Percentiles rank a stretch among this genome's conserved stretches.
Evolutionary conservation across 2,888 invertebrate genomes (phyloP).

Genomic region (Yponomeuta malinellus): DNA sequence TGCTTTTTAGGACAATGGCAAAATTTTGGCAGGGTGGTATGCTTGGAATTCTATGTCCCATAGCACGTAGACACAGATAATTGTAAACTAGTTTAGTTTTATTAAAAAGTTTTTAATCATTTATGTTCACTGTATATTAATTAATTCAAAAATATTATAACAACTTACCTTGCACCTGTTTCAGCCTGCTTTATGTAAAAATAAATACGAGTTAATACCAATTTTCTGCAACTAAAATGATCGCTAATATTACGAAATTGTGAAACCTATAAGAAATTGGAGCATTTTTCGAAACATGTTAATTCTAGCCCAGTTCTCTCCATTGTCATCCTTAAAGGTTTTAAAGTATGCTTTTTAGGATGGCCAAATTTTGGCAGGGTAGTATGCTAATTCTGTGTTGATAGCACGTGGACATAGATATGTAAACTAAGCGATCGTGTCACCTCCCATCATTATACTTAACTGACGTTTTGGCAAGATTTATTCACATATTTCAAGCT

Average conservation of each 20-base stretch:
- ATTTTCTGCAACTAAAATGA: too few relatives aligned
- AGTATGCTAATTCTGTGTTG: slow-evolving; percentile 50
- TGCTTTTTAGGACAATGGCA: slow-evolving; percentile 16
- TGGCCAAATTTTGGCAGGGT: slow-evolving; percentile 46
- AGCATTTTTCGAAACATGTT: too few relatives aligned
- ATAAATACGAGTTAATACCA: too few relatives aligned
- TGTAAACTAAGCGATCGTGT: slow-evolving; percentile 58
- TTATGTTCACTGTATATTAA: too few relatives aligned
- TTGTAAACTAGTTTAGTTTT: slow-evolving; percentile 42
- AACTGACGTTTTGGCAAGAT: not conserved
- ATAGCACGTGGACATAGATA: slow-evolving; percentile 68
- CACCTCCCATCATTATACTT: slow-evolving; percentile 1
- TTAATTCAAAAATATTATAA: too few relatives aligned
- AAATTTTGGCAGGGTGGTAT: slow-evolving; percentile 56
- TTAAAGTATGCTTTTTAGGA: not conserved
- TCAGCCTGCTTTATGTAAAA: too few relatives aligned
- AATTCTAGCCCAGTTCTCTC: too few relatives aligned
- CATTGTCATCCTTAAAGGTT: too few relatives aligned
- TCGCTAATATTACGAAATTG: too few relatives aligned
- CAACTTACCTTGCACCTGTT: too few relatives aligned
- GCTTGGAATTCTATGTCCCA: slow-evolving; percentile 38
- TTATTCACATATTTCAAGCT: slow-evolving; percentile 6
- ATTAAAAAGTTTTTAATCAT: too few relatives aligned
- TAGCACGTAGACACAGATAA: slow-evolving; percentile 67
- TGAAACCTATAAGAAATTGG: too few relatives aligned